phyloP scores from a whole-genome alignment of 2,888 invertebrate species.

The Pyrgus malvae region DNA sequence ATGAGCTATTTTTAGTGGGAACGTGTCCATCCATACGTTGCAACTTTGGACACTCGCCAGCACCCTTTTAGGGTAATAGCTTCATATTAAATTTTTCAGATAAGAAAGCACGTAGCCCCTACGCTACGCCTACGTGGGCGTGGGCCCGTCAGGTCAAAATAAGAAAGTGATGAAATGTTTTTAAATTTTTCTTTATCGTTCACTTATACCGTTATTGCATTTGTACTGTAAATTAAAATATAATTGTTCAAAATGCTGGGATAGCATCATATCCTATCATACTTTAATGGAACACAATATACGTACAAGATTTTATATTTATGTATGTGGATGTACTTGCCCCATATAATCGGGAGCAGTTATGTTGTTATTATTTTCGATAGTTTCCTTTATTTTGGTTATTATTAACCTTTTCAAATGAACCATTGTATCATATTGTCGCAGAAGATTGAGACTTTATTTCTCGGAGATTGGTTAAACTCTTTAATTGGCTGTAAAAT shows the following conservation, averaged over 20 bases:
- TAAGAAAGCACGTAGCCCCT: not conserved
- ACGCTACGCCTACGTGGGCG: not conserved
- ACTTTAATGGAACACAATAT: no score
- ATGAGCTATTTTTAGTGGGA: slow-evolving; percentile 17
- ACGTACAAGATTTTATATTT: no score
- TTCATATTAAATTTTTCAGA: slow-evolving; percentile 4
- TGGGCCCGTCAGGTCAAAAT: not conserved
- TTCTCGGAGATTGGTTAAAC: no score
- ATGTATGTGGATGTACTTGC: no score
- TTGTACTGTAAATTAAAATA: not conserved
- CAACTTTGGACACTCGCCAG: slow-evolving; percentile 16
- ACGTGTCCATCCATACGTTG: slow-evolving; percentile 10
- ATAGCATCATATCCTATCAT: not conserved
- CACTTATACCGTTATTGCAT: not conserved
- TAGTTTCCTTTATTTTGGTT: no score
- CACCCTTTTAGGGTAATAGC: slow-evolving; percentile 22
- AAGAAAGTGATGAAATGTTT: not conserved
- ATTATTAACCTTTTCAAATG: no score
- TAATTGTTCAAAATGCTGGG: not conserved
- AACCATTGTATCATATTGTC: no score
- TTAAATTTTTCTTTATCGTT: not conserved
- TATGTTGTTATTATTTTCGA: no score
- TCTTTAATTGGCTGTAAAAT: no score
- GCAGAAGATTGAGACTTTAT: no score
- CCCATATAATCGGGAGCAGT: no score